Percentiles rank a stretch among this genome's conserved stretches.
Conservation (phyloP, 2,113 vertebrate genomes). For the Lipophrys pholis region DNA sequence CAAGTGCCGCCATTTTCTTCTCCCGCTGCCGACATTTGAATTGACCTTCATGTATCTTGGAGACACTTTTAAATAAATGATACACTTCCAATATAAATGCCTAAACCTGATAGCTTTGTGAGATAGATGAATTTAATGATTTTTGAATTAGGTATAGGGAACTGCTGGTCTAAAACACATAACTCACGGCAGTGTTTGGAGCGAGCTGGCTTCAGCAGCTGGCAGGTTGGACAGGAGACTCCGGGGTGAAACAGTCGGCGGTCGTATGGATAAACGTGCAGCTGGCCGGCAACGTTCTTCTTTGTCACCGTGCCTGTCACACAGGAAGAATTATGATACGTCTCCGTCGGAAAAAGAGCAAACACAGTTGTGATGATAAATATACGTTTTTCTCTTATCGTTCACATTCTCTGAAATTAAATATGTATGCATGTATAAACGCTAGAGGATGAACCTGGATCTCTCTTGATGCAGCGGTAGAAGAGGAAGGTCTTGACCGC, state of each 20-base stretch:
- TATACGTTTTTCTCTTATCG: too few species aligned
- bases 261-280: constrained; percentile 88
- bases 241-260: constrained; percentile 86
- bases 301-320: constrained; percentile 88
- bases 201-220: constrained; percentile 89
- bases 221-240: constrained; percentile 85
- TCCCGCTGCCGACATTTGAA: too few species aligned
- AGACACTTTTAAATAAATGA: too few species aligned
- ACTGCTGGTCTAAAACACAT: background rate
- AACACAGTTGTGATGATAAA: too few species aligned
- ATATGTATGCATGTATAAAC: too few species aligned
- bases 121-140: too few species aligned
- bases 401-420: too few species aligned
- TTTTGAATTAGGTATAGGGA: background rate
- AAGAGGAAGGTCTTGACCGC: constrained; percentile 85
- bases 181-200: constrained; percentile 95
- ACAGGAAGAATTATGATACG: background rate
- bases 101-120: too few species aligned
- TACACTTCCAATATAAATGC: too few species aligned
- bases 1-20: too few species aligned
- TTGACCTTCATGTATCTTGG: too few species aligned
- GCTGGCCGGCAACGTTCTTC: constrained; percentile 79
- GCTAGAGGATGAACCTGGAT: constrained; percentile 82
- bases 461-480: constrained; percentile 85
- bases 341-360: too few species aligned